Evolutionary conservation across 2,888 invertebrate genomes (phyloP).

Genomic region (Himalopsyche anomala): DNA sequence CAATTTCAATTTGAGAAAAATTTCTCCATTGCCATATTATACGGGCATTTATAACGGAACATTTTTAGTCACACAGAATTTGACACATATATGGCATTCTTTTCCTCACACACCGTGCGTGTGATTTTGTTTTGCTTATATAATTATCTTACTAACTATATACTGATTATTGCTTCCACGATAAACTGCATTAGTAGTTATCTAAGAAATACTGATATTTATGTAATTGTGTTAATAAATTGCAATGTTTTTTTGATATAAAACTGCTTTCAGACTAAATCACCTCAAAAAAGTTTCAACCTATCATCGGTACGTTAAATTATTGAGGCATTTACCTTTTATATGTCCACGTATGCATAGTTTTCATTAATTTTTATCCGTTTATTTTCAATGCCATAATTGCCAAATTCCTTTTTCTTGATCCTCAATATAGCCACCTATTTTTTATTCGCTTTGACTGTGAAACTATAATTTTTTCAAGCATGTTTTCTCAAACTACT

Average conservation of each 20-base stretch:
- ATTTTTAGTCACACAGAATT: too few relatives aligned
- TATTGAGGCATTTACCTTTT: constrained; percentile 21
- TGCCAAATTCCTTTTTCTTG: neutral
- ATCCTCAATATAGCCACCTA: neutral
- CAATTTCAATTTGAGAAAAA: too few relatives aligned
- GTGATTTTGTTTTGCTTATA: constrained; percentile 21
- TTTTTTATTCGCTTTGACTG: constrained; percentile 3
- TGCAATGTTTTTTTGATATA: constrained; percentile 12
- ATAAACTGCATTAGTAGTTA: neutral
- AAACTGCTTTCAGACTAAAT: constrained; percentile 20
- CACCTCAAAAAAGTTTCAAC: constrained; percentile 24
- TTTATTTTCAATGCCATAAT: neutral
- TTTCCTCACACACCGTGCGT: neutral
- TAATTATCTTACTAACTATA: neutral
- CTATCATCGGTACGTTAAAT: constrained; percentile 4
- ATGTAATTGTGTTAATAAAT: neutral
- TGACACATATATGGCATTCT: too few relatives aligned
- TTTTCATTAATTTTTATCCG: constrained; percentile 66
- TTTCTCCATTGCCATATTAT: too few relatives aligned
- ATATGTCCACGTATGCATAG: constrained; percentile 29
- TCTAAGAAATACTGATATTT: neutral
- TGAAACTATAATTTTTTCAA: neutral
- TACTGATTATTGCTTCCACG: neutral
- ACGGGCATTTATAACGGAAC: too few relatives aligned
- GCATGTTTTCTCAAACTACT: neutral